Conservation (phyloP, 2,113 vertebrate genomes). For the Chaenocephalus aceratus region DNA sequence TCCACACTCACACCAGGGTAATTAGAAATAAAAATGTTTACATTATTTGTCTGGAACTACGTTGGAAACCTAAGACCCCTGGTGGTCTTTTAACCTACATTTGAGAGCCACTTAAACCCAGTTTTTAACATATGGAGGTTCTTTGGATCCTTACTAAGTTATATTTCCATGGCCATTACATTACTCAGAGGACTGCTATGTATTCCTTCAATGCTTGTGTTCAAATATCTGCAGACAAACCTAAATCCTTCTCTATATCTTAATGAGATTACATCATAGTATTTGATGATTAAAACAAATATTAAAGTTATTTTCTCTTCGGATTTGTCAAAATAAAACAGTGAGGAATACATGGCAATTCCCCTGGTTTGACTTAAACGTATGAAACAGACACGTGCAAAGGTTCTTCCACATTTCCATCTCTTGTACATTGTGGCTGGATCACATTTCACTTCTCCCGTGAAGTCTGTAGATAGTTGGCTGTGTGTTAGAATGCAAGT, state of each 20-base stretch:
- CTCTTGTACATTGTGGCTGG: conserved; percentile 24
- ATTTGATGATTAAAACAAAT: neutral
- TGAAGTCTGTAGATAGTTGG: conserved; percentile 16
- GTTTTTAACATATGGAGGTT: neutral
- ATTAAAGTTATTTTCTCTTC: neutral
- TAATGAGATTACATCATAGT: neutral
- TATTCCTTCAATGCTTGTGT: neutral
- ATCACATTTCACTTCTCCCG: conserved; percentile 49
- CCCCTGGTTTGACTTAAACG: conserved; percentile 1
- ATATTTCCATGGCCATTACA: neutral
- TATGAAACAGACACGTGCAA: conserved; percentile 15
- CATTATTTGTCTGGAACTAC: neutral
- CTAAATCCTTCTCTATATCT: neutral
- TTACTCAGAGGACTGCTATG: neutral
- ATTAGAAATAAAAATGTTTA: neutral
- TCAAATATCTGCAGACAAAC: neutral
- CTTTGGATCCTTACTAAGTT: neutral
- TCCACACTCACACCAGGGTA: neutral
- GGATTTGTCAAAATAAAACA: neutral
- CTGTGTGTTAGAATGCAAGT: conserved; percentile 20
- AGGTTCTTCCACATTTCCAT: conserved; percentile 37
- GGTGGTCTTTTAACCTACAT: conserved; percentile 7
- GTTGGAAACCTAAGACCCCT: neutral
- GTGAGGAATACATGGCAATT: neutral
- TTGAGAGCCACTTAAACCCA: neutral